A percentile compares a stretch with the other conserved stretches of the same genome.
Evolutionary conservation across 2,797 vertebrate genomes (phyloP).

Genomic region (Acrocephalus scirpaceus): DNA sequence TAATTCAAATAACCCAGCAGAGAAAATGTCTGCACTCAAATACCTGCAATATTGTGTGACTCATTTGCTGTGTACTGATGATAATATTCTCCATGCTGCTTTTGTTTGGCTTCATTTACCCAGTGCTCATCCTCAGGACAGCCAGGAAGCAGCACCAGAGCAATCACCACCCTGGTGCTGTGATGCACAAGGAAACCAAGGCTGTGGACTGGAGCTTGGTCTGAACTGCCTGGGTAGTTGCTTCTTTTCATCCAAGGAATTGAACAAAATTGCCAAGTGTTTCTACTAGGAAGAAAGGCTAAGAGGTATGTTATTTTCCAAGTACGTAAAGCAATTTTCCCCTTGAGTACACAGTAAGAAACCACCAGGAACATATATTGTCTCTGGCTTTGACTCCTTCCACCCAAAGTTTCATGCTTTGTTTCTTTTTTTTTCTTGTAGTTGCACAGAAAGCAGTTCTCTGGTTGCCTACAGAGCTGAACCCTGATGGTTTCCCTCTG

Average conservation of each 20-base stretch:
- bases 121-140: neutral
- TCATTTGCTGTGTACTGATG: neutral
- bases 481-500: neutral
- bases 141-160: neutral
- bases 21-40: neutral
- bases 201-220: neutral
- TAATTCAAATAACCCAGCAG: neutral
- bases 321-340: neutral
- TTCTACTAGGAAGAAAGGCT: neutral
- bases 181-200: neutral
- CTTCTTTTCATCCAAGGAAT: neutral
- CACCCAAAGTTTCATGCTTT: neutral
- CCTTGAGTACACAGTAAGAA: neutral
- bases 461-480: neutral
- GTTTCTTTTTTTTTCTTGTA: accelerated
- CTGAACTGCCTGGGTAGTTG: neutral
- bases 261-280: neutral
- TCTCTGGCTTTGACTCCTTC: neutral
- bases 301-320: neutral
- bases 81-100: neutral
- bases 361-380: neutral
- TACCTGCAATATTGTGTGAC: neutral
- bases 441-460: neutral
- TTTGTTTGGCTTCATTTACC: neutral
- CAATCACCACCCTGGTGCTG: neutral